Percentiles rank a stretch among this genome's conserved stretches.
phyloP scores from a whole-genome alignment of 2,888 invertebrate species.

The Heliconius sara region DNA sequence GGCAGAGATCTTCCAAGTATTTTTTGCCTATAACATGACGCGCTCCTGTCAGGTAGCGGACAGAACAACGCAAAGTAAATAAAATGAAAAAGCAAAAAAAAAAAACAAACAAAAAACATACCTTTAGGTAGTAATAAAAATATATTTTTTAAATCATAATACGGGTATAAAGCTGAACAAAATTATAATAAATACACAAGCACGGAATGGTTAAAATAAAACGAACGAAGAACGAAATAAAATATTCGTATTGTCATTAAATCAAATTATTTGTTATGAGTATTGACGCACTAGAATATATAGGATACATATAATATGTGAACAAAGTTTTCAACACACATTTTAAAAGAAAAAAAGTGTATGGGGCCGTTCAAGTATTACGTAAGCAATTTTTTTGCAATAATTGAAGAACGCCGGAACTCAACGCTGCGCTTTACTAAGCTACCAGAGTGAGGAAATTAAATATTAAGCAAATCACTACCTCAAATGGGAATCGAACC shows the following conservation, averaged over 20 bases:
- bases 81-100: slow-evolving; percentile 20
- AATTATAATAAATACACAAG: background rate
- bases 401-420: too few relatives aligned
- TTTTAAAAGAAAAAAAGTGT: too few relatives aligned
- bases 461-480: too few relatives aligned
- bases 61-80: slow-evolving; percentile 15
- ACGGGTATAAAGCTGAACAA: background rate
- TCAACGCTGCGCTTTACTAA: too few relatives aligned
- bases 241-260: background rate
- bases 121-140: slow-evolving; percentile 14
- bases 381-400: too few relatives aligned
- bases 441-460: too few relatives aligned
- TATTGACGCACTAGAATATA: background rate
- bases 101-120: slow-evolving; percentile 12
- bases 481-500: too few relatives aligned
- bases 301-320: too few relatives aligned
- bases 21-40: slow-evolving; percentile 92
- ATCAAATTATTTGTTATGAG: background rate
- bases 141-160: background rate
- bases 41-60: slow-evolving; percentile 82
- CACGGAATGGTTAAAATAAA: background rate
- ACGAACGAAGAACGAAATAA: background rate
- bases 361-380: too few relatives aligned
- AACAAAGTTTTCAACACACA: too few relatives aligned
- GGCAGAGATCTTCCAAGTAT: slow-evolving; percentile 98